A percentile compares a stretch with the other conserved stretches of the same genome.
Evolutionary conservation across 1,140 invertebrate species (phyloP).

Genomic region (Apis laboriosa): DNA sequence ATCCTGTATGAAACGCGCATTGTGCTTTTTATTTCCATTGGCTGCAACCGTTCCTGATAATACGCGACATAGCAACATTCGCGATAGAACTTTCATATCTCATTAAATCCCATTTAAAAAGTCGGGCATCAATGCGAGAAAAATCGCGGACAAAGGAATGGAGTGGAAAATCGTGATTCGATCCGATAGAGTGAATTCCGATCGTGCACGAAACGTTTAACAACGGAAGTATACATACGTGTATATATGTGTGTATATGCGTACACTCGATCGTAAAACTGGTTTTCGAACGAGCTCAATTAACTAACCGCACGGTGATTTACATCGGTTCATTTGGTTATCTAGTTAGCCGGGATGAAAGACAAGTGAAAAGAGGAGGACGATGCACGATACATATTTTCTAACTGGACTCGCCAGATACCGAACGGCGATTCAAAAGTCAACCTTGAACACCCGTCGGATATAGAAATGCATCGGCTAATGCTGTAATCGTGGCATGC

Average conservation of each 20-base stretch:
- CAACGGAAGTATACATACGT: slow-evolving; percentile 1
- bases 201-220: not conserved
- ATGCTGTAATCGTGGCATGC: slow-evolving; percentile 12
- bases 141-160: not conserved
- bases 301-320: slow-evolving; percentile 44
- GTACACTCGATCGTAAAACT: slow-evolving; percentile 34
- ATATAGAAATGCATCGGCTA: slow-evolving; percentile 16
- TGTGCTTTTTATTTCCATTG: no score
- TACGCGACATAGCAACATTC: not conserved
- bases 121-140: not conserved
- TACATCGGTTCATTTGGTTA: slow-evolving; percentile 50
- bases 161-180: not conserved
- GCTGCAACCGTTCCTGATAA: no score
- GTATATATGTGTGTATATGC: no score
- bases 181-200: not conserved
- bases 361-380: slow-evolving; percentile 34
- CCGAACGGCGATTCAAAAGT: not conserved
- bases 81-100: not conserved
- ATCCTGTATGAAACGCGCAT: no score
- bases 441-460: slow-evolving; percentile 10
- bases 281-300: slow-evolving; percentile 46
- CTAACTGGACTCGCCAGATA: slow-evolving; percentile 27
- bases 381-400: slow-evolving; percentile 19
- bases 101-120: not conserved
- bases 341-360: slow-evolving; percentile 37